Conservation (phyloP, 2,888 invertebrate species). For the Ceratothoa steindachneri region DNA sequence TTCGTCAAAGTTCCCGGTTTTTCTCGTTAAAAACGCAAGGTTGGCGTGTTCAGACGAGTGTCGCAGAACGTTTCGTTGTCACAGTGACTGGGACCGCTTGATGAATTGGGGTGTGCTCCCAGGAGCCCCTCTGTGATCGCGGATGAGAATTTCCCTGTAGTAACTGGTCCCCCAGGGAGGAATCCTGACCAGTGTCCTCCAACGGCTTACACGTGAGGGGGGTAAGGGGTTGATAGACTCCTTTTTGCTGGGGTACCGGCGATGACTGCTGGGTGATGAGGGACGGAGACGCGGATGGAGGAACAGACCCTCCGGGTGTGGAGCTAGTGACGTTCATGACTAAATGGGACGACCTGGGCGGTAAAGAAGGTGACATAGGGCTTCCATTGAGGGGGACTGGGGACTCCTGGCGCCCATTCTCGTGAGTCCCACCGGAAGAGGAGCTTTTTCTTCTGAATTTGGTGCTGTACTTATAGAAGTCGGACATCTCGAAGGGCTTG, state of each 20-base stretch:
- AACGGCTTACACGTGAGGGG: conserved; percentile 57
- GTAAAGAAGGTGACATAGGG: conserved; percentile 37
- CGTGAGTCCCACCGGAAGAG: conserved; percentile 27
- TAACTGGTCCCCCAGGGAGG: background rate
- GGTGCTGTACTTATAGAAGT: conserved; percentile 95
- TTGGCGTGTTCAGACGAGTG: conserved; percentile 29
- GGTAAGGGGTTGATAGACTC: conserved; percentile 57
- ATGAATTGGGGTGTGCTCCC: conserved; percentile 41
- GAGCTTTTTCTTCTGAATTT: conserved; percentile 69
- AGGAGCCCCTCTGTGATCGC: background rate
- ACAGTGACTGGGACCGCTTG: conserved; percentile 46
- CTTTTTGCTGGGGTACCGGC: conserved; percentile 51
- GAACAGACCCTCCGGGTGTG: conserved; percentile 18
- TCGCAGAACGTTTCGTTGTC: conserved; percentile 43
- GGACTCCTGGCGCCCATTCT: conserved; percentile 19
- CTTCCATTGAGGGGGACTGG: conserved; percentile 17
- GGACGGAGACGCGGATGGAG: conserved; percentile 39
- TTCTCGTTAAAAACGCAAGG: background rate
- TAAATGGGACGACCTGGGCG: conserved; percentile 37
- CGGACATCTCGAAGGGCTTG: conserved; percentile 96
- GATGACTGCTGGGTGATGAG: conserved; percentile 42
- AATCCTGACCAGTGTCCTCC: conserved; percentile 7
- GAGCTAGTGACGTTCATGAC: conserved; percentile 1
- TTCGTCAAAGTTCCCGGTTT: too few species aligned
- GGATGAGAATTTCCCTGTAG: background rate